A percentile compares a stretch with the other conserved stretches of the same genome.
These are phyloP conservation scores for Zoanthus gigantus DNA, from an alignment of 92 coral and sea anemone species.

Conservation along the genomic window DNA sequence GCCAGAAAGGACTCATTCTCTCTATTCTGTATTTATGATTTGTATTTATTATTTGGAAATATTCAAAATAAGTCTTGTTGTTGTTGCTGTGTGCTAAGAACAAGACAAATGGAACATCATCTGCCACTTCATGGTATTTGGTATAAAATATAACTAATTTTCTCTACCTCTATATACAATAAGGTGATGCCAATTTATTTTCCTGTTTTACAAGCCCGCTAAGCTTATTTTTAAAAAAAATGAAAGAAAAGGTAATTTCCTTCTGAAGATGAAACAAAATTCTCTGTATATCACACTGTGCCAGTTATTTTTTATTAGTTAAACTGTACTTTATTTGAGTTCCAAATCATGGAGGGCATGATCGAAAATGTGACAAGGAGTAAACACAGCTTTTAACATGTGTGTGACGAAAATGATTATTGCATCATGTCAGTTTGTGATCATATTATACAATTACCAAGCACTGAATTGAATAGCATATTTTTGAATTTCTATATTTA, in stretches of 20 bases:
- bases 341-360: too few species aligned
- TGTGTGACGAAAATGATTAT: too few species aligned
- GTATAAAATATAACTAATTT: not conserved
- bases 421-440: too few species aligned
- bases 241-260: too few species aligned
- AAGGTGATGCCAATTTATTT: not conserved
- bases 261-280: too few species aligned
- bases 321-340: too few species aligned
- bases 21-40: too few species aligned
- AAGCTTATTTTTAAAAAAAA: not conserved
- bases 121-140: not conserved
- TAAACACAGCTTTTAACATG: too few species aligned
- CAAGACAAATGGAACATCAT: not conserved
- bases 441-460: not conserved
- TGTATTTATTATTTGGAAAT: not conserved
- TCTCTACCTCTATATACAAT: not conserved
- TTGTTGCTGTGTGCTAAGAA: not conserved
- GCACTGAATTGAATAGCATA: not conserved
- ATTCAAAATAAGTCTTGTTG: not conserved
- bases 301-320: too few species aligned
- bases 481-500: not conserved
- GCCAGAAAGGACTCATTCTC: too few species aligned
- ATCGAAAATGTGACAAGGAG: too few species aligned
- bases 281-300: too few species aligned
- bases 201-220: not conserved